These are phyloP conservation scores for Drosophila villosipedis DNA, from an alignment of 2,888 invertebrate genomes.

Conservation along the genomic window DNA sequence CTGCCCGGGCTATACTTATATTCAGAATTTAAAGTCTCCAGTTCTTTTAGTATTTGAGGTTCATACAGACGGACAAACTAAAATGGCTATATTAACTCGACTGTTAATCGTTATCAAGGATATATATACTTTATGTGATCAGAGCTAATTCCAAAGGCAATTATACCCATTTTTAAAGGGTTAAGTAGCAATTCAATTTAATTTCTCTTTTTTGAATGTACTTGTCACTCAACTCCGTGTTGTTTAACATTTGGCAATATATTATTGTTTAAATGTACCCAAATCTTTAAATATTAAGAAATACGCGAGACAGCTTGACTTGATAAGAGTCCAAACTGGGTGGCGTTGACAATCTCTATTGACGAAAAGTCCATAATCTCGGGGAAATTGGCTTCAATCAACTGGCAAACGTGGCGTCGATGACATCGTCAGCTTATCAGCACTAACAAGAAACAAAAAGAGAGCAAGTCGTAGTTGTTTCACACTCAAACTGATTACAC, in stretches of 20 bases:
- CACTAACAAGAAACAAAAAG: constrained; percentile 13
- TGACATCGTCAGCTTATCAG: constrained; percentile 52
- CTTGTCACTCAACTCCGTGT: not conserved
- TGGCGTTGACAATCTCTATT: constrained; percentile 19
- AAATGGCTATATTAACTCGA: not conserved
- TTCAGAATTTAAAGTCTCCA: not conserved
- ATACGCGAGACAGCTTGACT: constrained; percentile 16
- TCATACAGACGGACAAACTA: not conserved
- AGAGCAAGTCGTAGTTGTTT: constrained; percentile 25
- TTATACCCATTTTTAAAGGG: too few relatives aligned
- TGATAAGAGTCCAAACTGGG: constrained; percentile 32
- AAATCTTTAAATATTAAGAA: constrained; percentile 6
- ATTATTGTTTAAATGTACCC: not conserved
- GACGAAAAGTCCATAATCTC: constrained; percentile 39
- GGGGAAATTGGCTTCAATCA: constrained; percentile 49
- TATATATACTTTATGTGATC: not conserved
- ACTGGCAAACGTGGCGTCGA: constrained; percentile 30
- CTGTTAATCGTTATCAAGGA: not conserved
- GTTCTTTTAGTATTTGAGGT: too few relatives aligned
- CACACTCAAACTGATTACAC: constrained; percentile 50
- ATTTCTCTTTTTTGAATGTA: not conserved
- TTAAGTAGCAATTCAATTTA: not conserved
- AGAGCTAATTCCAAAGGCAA: not conserved
- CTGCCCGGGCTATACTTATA: not conserved
- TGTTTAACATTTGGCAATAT: not conserved